These are phyloP conservation scores for Fistularia commersonii DNA, from an alignment of 2,797 vertebrate species.

Conservation along the genomic window DNA sequence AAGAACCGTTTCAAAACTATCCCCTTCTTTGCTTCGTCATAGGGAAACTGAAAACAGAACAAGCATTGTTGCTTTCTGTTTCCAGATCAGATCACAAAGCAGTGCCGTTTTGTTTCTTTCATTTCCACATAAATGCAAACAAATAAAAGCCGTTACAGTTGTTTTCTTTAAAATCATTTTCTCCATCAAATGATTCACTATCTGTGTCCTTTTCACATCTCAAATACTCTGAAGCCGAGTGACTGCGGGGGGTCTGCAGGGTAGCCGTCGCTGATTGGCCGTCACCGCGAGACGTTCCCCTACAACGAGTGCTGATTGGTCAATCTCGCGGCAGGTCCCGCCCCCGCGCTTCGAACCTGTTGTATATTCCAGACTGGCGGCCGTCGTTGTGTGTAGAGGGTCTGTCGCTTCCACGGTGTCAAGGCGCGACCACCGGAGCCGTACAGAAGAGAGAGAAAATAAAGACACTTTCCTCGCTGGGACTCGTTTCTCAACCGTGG, in stretches of 20 bases:
- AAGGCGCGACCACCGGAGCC: conserved; percentile 26
- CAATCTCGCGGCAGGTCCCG: conserved; percentile 15
- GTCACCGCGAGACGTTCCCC: conserved; percentile 22
- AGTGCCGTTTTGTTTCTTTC: too few species aligned
- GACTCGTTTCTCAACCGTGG: conserved; percentile 61
- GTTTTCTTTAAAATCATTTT: too few species aligned
- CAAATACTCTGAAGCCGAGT: too few species aligned
- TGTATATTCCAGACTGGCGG: conserved; percentile 69
- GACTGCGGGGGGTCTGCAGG: conserved; percentile 23
- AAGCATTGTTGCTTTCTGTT: too few species aligned
- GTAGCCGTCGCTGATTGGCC: conserved; percentile 54
- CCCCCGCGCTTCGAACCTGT: conserved; percentile 54
- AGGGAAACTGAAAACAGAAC: too few species aligned
- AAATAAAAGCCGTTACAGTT: too few species aligned
- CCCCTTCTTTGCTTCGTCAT: too few species aligned
- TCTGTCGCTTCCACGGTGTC: conserved; percentile 50
- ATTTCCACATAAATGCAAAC: too few species aligned
- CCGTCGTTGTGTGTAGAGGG: conserved; percentile 66
- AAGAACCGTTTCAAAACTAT: too few species aligned
- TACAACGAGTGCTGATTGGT: conserved; percentile 56
- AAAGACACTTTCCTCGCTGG: conserved; percentile 39
- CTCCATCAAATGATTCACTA: too few species aligned
- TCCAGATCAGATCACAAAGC: too few species aligned
- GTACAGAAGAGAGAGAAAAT: conserved; percentile 24
- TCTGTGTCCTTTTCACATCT: too few species aligned